Conservation (phyloP, 2,113 vertebrate genomes). For the Merops nubicus region DNA sequence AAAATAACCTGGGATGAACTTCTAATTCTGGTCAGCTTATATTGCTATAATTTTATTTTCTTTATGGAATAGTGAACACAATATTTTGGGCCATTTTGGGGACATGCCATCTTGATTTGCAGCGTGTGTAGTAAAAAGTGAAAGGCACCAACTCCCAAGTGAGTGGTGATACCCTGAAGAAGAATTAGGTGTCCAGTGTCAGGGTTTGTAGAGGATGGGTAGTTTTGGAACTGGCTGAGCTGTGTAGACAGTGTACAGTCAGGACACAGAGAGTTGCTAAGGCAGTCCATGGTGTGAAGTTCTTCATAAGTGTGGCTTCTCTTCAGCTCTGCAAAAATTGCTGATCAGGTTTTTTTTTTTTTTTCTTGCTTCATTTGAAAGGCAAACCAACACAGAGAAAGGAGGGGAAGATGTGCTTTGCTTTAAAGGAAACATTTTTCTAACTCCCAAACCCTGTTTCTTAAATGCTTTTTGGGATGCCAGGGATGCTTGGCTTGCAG, state of each 20-base stretch:
- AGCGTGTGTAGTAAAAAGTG: background rate
- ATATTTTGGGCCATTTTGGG: background rate
- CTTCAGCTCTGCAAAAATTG: background rate
- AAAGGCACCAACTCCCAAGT: background rate
- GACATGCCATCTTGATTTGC: background rate
- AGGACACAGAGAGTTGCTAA: background rate
- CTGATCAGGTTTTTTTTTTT: background rate
- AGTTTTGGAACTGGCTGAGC: background rate
- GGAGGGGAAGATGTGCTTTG: background rate
- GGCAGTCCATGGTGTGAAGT: background rate
- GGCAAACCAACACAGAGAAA: background rate
- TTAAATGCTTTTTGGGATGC: background rate
- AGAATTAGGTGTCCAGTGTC: background rate
- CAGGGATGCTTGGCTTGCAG: background rate
- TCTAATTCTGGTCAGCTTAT: background rate
- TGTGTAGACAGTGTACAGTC: background rate
- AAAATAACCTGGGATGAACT: background rate
- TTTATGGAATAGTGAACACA: background rate
- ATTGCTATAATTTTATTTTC: background rate
- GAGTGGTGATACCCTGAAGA: background rate
- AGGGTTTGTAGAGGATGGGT: background rate
- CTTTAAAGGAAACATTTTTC: background rate
- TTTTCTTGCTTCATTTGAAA: background rate
- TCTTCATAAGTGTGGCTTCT: background rate
- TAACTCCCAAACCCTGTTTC: background rate